Base-by-base conservation (phyloP, 2,888 invertebrate genomes). In the Lacanobia wlatinum region DNA sequence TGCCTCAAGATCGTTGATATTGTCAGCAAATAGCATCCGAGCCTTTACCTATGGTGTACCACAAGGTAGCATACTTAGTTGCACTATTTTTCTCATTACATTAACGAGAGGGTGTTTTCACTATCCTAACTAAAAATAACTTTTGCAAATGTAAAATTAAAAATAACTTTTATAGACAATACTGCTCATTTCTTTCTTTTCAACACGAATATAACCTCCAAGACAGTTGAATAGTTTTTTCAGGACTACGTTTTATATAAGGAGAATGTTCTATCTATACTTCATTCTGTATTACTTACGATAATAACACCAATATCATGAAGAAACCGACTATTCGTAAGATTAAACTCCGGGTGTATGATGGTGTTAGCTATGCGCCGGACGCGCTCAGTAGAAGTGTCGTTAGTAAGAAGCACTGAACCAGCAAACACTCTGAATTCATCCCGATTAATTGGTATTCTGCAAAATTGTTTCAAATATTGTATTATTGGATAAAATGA, bases 351-450 rank as follows among this genome's bases (percentile, higher is more conserved):
- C 0, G 88, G 89, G 46, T 90, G 89, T 0, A 86, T 59, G 2
- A 85, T 84, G 40, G 82, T 82, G 61, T 86, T 87, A 7, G 86
- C 80, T 9, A 90, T 82, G 9, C 6, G 56, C 18, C 90, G 82
- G n/a, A 87, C 23, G n/a, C 84, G 82, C 1, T 87, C 83, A 9
- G 53, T 28, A 46, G 56, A 56, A 14, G 21, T 62, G 46, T 88
- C 87, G 7, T 78, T 81, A 12, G 78, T 65, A n/a, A 91, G 80
- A 0, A 55, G 18, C 3, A 55, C 48, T 21, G 83, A 65, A 4
- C 91, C 91, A 7, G 86, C 87, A 18, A 86, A 90, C 3, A 91
- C 84, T 28, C 89, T 80, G 55, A 83, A 86, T 2, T 84, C 67
- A 1, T 28, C 18, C 7, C 79, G 28, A 5, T 58, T 56, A 5